phyloP scores from a whole-genome alignment of 2,113 vertebrate genomes.

The Poicephalus meyeri region DNA sequence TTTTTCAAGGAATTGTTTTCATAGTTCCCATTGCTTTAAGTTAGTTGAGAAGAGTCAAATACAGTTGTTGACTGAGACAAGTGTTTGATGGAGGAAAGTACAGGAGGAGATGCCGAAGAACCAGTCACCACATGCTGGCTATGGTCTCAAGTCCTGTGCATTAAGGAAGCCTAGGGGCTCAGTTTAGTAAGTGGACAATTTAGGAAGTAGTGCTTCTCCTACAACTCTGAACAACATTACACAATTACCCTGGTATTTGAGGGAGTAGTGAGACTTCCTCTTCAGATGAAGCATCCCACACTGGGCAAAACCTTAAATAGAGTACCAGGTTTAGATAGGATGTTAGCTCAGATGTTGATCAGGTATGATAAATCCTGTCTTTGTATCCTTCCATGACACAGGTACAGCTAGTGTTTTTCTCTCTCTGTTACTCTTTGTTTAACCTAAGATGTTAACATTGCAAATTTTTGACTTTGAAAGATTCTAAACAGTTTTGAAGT shows the following conservation, averaged over 20 bases:
- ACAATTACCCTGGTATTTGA: constrained; percentile 3
- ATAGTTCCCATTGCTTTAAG: not conserved
- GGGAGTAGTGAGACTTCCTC: not conserved
- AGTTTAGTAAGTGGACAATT: not conserved
- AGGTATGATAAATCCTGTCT: not conserved
- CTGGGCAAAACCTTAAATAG: constrained; percentile 1
- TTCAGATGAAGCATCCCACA: not conserved
- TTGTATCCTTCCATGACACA: not conserved
- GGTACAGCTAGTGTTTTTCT: not conserved
- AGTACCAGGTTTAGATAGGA: not conserved
- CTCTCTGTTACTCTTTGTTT: not conserved
- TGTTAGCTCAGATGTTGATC: not conserved
- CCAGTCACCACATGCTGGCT: not conserved
- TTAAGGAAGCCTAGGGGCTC: not conserved
- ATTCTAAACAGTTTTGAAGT: constrained; percentile 36
- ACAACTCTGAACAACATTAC: not conserved
- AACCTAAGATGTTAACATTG: constrained; percentile 5
- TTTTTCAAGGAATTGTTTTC: not conserved
- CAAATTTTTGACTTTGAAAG: not conserved
- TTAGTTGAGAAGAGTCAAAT: not conserved
- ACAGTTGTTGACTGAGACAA: not conserved
- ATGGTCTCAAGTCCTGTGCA: not conserved
- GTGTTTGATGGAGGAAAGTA: not conserved
- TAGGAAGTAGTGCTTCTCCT: not conserved
- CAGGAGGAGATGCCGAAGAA: not conserved